Evolutionary conservation across 2,888 invertebrate species (phyloP), one percentile per base, ranked within the genome.

Genomic region (Calephelis perditalis): DNA sequence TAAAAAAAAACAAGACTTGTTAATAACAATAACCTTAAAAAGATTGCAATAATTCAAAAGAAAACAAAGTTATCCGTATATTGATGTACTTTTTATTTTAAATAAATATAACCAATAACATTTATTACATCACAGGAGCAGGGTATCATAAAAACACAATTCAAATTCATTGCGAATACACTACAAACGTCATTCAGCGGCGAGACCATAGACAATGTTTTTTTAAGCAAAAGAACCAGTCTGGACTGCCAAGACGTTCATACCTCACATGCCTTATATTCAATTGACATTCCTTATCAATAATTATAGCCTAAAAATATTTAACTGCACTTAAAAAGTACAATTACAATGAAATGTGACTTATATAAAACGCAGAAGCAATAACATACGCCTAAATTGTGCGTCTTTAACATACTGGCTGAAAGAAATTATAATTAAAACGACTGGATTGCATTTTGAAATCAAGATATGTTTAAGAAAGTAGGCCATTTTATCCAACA

Each of bases 61-160:
- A 63, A 67, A 68, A 67, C 44, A 63, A 77, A 69, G 65, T 62
- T 55, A 44, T 79, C 71, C 78, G 82, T 85, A 85, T 86, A 87
- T 86, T 88, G 87, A 86, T 86, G 86, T 87, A 86, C 74, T 87
- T 88, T 90, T 88, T 52, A 85, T 87, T 89, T 87, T 81, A 89
- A 90, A 89, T 89, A 89, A 90, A 89, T 89, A 90, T 89, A 89
- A 90, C 89, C 88, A 87, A 90, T 90, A 89, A 90, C 89, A 88
- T 89, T 87, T 89, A 89, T 87, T 89, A 89, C 86, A 90, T 90
- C 90, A 90, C 90, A 90, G 90, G 90, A 88, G 86, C 79, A 82
- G 89, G 89, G 89, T 88, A 88, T 82, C 81, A 82, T 87, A 82
- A 86, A 83, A 87, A 89, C 87, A 88, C 84, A 87, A 86, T 81